Base-by-base conservation (phyloP, 2,888 invertebrate genomes). In the Drosophila prolongata region DNA sequence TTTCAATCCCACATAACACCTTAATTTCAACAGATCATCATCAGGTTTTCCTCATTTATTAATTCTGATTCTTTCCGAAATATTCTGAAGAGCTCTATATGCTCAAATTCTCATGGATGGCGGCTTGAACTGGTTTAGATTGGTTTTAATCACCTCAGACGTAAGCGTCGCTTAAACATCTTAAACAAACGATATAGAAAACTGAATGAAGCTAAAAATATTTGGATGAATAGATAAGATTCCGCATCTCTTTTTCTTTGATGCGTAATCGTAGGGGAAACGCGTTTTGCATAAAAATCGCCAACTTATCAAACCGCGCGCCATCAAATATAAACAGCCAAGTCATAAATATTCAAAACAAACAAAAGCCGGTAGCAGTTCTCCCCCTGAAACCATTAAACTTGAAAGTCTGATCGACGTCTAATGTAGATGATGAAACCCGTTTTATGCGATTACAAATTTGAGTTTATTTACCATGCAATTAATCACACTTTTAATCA, bases 241-340 rank as follows among this genome's bases (percentile, higher is more conserved):
- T 44, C 37, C 59, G 49, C 40, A 69, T 68, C 19, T 34, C 24
- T 47, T 66, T 66, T 68, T 47, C 68, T 40, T 49, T 34, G 62
- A 49, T 71, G 73, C 72, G 52, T 70, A 62, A 70, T 43, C 61
- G n/a, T 14, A 35, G 40, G 69, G 43, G 72, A 61, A 42, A 61
- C 70, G 70, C 62, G 50, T 62, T 71, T 71, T 70, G 70, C 72
- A 70, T 70, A 61, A 71, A 61, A 53, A 69, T 71, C 42, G 71
- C 60, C 42, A 53, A 61, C 43, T 54, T 60, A 42, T 46, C 44
- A 55, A 16, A 42, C 60, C 24, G 52, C 16, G 64, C 42, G 42
- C 47, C 47, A 37, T 68, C 30, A 47, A 59, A 53, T 57, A 70
- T 49, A 66, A 57, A 52, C 52, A 71, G 43, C 42, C 16, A n/a